These are phyloP conservation scores for Morone saxatilis DNA, from an alignment of 2,113 vertebrate genomes.

Conservation along the genomic window DNA sequence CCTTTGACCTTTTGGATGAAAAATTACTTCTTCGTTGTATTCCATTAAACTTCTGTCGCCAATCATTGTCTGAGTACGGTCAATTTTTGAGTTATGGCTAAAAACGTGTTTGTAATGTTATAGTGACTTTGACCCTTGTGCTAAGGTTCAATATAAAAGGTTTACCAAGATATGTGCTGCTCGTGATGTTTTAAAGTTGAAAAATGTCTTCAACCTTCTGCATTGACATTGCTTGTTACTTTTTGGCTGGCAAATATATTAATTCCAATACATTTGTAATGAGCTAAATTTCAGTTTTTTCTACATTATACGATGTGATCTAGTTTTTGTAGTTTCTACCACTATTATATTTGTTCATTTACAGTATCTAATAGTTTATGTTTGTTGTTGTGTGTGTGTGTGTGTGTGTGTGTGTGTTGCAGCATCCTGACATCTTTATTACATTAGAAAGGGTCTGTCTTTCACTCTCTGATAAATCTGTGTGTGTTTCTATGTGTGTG, in stretches of 20 bases:
- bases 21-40: no score
- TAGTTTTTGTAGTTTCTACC: not conserved
- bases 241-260: not conserved
- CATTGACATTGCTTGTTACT: not conserved
- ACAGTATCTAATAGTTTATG: not conserved
- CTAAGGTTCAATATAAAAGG: no score
- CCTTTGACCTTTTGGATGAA: no score
- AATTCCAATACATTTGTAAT: not conserved
- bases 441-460: not conserved
- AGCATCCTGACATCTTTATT: slow-evolving; percentile 34
- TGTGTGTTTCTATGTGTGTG: slow-evolving; percentile 7
- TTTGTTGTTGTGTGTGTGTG: not conserved
- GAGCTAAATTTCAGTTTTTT: not conserved
- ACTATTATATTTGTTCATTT: not conserved
- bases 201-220: no score
- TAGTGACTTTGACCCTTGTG: no score
- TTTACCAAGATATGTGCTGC: not conserved
- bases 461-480: slow-evolving; percentile 18
- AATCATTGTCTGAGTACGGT: no score
- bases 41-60: no score
- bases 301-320: not conserved
- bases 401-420: not conserved
- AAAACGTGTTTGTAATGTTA: no score
- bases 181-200: no score
- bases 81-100: no score